These are phyloP conservation scores for Diuraphis noxia DNA, from an alignment of 1,140 invertebrate genomes.

Conservation along the genomic window DNA sequence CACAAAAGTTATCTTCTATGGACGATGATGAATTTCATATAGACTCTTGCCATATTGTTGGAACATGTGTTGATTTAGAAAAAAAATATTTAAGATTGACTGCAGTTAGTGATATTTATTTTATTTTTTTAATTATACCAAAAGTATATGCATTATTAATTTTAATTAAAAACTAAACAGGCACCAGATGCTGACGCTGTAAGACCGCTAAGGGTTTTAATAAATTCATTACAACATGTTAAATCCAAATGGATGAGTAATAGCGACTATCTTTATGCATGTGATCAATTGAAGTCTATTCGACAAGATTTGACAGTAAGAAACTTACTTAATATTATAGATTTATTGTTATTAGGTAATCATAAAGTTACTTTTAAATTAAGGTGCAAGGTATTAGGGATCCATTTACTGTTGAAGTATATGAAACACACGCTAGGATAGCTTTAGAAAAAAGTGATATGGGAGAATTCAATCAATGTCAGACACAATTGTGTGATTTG, in stretches of 20 bases:
- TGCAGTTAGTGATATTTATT: constrained; percentile 64
- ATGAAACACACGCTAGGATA: constrained; percentile 96
- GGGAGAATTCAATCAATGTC: constrained; percentile 98
- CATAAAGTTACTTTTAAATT: not conserved
- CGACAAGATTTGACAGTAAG: constrained; percentile 95
- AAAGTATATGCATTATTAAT: not conserved
- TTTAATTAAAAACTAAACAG: constrained; percentile 61
- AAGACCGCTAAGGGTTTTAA: constrained; percentile 82
- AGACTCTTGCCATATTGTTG: constrained; percentile 83
- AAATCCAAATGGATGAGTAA: constrained; percentile 86
- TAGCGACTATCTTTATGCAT: constrained; percentile 93
- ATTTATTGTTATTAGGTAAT: not conserved
- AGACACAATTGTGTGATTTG: constrained; percentile 93
- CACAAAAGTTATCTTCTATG: constrained; percentile 57
- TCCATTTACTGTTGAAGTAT: constrained; percentile 92
- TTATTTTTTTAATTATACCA: not conserved
- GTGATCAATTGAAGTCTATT: constrained; percentile 98
- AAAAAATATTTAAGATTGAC: constrained; percentile 94
- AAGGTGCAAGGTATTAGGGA: constrained; percentile 94
- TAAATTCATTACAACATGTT: constrained; percentile 83
- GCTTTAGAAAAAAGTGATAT: constrained; percentile 96
- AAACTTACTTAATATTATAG: constrained; percentile 55
- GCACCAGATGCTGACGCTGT: constrained; percentile 90
- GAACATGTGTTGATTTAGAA: constrained; percentile 88
- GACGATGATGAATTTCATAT: constrained; percentile 61